Conservation (phyloP, 1,140 invertebrate species). For the Pachyrhynchus sulphureomaculatus region DNA sequence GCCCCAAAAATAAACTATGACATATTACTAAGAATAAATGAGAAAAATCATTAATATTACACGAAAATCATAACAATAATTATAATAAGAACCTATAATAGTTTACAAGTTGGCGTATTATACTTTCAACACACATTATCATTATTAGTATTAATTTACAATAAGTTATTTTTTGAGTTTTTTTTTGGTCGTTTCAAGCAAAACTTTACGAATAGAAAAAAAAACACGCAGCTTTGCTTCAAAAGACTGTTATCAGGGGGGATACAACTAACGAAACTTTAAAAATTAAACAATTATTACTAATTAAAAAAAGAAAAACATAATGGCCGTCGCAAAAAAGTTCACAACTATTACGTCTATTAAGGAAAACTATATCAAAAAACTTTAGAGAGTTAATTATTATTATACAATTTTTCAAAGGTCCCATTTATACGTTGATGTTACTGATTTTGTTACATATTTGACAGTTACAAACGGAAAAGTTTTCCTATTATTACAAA, state of each 20-base stretch:
- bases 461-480: neutral
- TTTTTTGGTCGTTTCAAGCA: conserved; percentile 1
- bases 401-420: too few species aligned
- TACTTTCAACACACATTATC: conserved; percentile 16
- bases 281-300: too few species aligned
- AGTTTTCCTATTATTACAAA: neutral
- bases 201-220: neutral
- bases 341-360: too few species aligned
- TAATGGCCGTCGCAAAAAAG: too few species aligned
- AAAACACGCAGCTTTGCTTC: too few species aligned
- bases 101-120: conserved; percentile 27
- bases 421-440: too few species aligned
- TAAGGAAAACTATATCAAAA: too few species aligned
- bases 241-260: too few species aligned
- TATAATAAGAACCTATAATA: conserved; percentile 26
- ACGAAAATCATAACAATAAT: conserved; percentile 25
- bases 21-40: conserved; percentile 37
- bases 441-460: too few species aligned
- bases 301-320: too few species aligned
- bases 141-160: conserved; percentile 11
- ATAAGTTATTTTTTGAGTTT: neutral
- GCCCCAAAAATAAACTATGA: conserved; percentile 35
- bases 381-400: too few species aligned
- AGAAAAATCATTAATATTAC: conserved; percentile 36
- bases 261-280: too few species aligned